A percentile compares a stretch with the other conserved stretches of the same genome.
Evolutionary conservation across 2,888 invertebrate genomes (phyloP).

Genomic region (Meliscaeva auricollis): DNA sequence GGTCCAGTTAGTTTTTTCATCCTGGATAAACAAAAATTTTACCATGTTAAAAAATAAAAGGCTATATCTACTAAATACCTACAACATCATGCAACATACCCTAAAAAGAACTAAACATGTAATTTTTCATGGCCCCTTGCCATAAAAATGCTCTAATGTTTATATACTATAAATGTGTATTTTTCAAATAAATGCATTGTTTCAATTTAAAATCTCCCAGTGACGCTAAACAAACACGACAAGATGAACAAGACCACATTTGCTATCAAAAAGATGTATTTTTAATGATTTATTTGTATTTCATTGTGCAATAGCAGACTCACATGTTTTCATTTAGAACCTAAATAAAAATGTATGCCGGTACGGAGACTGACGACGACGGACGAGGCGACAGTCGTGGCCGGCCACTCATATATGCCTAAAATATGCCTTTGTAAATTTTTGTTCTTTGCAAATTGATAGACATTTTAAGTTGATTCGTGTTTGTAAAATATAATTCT

Average conservation of each 20-base stretch:
- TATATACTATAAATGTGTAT: slow-evolving; percentile 6
- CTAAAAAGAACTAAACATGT: not conserved
- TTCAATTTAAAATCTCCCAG: slow-evolving; percentile 55
- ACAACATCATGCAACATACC: not conserved
- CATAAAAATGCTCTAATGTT: slow-evolving; percentile 19
- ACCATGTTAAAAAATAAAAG: too few species aligned
- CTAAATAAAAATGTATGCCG: slow-evolving; percentile 33
- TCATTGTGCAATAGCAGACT: slow-evolving; percentile 68
- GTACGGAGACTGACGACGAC: not conserved
- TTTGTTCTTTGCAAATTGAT: not conserved
- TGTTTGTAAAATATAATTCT: not conserved
- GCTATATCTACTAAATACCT: too few species aligned
- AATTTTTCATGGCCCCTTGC: slow-evolving; percentile 3
- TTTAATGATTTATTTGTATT: slow-evolving; percentile 59
- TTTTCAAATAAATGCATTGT: slow-evolving; percentile 53
- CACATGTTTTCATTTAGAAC: slow-evolving; percentile 24
- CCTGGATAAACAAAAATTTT: too few species aligned
- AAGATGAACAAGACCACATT: slow-evolving; percentile 56
- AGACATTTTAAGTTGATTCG: slow-evolving; percentile 11
- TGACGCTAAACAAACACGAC: slow-evolving; percentile 64
- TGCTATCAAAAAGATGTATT: slow-evolving; percentile 40
- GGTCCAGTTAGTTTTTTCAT: too few species aligned
- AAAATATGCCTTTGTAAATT: not conserved
- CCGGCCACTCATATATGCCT: not conserved
- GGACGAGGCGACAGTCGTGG: too few species aligned